phyloP scores from a whole-genome alignment of 2,888 invertebrate species.

The Meteorus cinctellus region DNA sequence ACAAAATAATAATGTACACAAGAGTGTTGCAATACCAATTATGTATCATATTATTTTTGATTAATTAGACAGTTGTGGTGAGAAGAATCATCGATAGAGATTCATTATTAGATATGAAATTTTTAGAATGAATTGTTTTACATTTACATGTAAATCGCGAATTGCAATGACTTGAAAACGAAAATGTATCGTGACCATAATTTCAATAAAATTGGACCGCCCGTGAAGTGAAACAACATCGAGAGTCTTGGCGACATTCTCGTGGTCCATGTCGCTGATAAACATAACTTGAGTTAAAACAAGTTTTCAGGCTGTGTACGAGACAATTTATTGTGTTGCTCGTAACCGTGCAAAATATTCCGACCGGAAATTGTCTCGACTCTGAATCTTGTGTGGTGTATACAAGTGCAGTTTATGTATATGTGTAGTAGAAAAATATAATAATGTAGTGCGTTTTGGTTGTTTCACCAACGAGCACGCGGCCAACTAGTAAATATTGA shows the following conservation, averaged over 20 bases:
- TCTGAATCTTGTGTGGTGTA: slow-evolving; percentile 31
- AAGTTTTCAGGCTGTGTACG: slow-evolving; percentile 31
- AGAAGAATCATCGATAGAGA: not conserved
- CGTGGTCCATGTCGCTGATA: not conserved
- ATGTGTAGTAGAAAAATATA: slow-evolving; percentile 1
- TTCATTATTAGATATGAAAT: not conserved
- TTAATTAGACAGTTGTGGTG: not conserved
- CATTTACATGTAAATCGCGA: not conserved
- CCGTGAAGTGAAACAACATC: slow-evolving; percentile 55
- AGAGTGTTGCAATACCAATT: not conserved
- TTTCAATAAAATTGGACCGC: slow-evolving; percentile 52
- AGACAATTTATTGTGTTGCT: slow-evolving; percentile 37
- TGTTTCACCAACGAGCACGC: slow-evolving; percentile 7
- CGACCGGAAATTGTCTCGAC: slow-evolving; percentile 38
- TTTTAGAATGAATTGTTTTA: not conserved
- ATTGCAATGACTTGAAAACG: not conserved
- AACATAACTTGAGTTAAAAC: slow-evolving; percentile 24
- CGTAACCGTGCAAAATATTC: slow-evolving; percentile 36
- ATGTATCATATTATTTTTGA: not conserved
- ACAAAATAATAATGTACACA: not conserved
- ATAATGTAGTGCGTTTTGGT: not conserved
- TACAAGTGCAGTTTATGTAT: not conserved
- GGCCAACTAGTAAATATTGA: slow-evolving; percentile 35
- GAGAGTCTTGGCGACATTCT: slow-evolving; percentile 53
- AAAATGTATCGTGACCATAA: slow-evolving; percentile 19